Evolutionary conservation across 2,113 vertebrate genomes (phyloP).

Genomic region (Sinocyclocheilus anophthalmus): DNA sequence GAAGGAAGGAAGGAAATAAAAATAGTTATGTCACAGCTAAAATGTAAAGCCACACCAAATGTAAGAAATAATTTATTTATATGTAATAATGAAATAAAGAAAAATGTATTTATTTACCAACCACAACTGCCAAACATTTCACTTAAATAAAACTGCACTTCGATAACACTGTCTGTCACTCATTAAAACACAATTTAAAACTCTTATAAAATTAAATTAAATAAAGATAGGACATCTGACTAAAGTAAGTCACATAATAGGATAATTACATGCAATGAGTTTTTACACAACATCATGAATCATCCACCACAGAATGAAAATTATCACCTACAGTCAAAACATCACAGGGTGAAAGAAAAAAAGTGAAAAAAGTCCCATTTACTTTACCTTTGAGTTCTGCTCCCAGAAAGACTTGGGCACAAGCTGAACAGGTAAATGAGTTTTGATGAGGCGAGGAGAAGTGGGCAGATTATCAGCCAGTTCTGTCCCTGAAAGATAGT

Average conservation of each 20-base stretch:
- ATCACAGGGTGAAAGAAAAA: too few relatives aligned
- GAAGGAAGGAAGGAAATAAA: neutral
- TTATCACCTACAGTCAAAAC: too few relatives aligned
- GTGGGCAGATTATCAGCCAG: slow-evolving; percentile 61
- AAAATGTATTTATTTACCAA: neutral
- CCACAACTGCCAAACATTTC: neutral
- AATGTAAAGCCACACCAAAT: neutral
- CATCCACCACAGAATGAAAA: neutral
- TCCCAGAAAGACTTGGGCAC: slow-evolving; percentile 81
- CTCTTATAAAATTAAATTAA: neutral
- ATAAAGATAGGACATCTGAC: too few relatives aligned
- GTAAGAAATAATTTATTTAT: neutral
- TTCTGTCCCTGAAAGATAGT: slow-evolving; percentile 62
- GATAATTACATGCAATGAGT: too few relatives aligned
- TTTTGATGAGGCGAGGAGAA: slow-evolving; percentile 79
- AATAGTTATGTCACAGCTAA: neutral
- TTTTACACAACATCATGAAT: neutral
- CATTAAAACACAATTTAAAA: neutral
- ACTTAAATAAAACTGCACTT: neutral
- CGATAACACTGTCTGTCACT: neutral
- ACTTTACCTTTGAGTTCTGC: slow-evolving; percentile 78
- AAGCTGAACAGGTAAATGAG: slow-evolving; percentile 78
- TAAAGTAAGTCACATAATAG: too few relatives aligned
- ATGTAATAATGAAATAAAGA: too few relatives aligned
- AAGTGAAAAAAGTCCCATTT: neutral